Conservation (phyloP, 2,113 vertebrate genomes). For the Carollia perspicillata region DNA sequence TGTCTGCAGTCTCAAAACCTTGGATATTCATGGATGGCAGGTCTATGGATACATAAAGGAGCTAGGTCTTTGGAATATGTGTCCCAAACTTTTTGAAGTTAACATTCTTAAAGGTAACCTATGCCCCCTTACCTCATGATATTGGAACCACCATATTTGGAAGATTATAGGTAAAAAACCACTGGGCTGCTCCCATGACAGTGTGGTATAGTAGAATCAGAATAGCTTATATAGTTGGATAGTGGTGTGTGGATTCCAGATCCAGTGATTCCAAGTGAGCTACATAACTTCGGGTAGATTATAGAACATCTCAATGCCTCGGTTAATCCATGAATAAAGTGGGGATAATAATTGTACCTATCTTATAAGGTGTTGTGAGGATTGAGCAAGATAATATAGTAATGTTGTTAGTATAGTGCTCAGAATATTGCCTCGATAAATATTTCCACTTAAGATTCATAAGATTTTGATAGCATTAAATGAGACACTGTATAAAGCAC, state of each 20-base stretch:
- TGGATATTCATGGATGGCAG: not conserved
- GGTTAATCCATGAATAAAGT: not conserved
- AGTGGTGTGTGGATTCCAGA: not conserved
- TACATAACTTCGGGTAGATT: not conserved
- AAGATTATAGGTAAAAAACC: not conserved
- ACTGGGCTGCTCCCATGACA: not conserved
- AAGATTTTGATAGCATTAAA: conserved; percentile 1
- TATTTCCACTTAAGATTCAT: not conserved
- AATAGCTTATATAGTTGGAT: not conserved
- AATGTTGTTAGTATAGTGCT: not conserved
- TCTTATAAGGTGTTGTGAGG: not conserved
- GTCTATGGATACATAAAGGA: not conserved
- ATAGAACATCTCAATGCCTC: not conserved
- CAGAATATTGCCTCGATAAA: not conserved
- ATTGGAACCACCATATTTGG: not conserved
- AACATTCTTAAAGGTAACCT: not conserved
- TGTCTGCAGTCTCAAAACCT: not conserved
- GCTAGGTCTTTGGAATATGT: not conserved
- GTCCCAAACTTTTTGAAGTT: not conserved
- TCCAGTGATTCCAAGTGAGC: not conserved
- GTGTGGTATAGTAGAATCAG: not conserved
- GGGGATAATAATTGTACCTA: not conserved
- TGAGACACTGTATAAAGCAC: not conserved
- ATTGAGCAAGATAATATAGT: not conserved
- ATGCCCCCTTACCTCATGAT: not conserved